phyloP scores from a whole-genome alignment of 2,113 vertebrate genomes.

The Paramisgurnus dabryanus region DNA sequence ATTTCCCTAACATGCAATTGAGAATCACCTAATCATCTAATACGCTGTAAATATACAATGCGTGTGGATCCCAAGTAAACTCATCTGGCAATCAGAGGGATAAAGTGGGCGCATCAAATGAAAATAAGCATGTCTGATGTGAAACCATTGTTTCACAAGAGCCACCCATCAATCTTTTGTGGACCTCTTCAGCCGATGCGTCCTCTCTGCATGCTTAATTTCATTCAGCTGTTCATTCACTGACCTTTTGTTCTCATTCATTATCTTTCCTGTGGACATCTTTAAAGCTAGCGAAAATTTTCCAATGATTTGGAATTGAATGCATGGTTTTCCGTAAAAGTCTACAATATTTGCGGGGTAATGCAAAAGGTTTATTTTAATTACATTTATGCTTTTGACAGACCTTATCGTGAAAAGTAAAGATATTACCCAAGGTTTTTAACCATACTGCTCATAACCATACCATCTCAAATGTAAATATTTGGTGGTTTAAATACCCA shows the following conservation, averaged over 20 bases:
- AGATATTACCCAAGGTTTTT: too few relatives aligned
- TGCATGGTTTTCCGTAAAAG: slow-evolving; percentile 2
- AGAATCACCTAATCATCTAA: slow-evolving; percentile 35
- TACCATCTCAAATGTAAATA: too few relatives aligned
- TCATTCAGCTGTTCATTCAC: slow-evolving; percentile 26
- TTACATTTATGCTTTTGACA: too few relatives aligned
- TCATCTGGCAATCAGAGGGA: slow-evolving; percentile 27
- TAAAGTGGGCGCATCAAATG: slow-evolving; percentile 46
- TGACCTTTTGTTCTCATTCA: slow-evolving; percentile 44
- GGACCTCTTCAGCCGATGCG: slow-evolving; percentile 22
- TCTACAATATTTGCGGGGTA: not conserved
- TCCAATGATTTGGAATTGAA: slow-evolving; percentile 13
- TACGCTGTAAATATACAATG: slow-evolving; percentile 40
- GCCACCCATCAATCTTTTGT: slow-evolving; percentile 50
- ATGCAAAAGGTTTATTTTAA: not conserved
- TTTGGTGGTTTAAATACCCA: too few relatives aligned
- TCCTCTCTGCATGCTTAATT: slow-evolving; percentile 4
- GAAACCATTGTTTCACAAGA: slow-evolving; percentile 32
- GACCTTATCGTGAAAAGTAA: too few relatives aligned
- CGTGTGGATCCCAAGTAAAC: slow-evolving; percentile 13
- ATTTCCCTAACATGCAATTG: not conserved
- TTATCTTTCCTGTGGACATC: slow-evolving; percentile 35
- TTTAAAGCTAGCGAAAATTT: slow-evolving; percentile 32
- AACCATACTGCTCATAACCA: too few relatives aligned
- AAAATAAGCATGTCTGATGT: slow-evolving; percentile 44